These are phyloP conservation scores for Camponotus fellah DNA, from an alignment of 2,888 invertebrate species.

Conservation along the genomic window DNA sequence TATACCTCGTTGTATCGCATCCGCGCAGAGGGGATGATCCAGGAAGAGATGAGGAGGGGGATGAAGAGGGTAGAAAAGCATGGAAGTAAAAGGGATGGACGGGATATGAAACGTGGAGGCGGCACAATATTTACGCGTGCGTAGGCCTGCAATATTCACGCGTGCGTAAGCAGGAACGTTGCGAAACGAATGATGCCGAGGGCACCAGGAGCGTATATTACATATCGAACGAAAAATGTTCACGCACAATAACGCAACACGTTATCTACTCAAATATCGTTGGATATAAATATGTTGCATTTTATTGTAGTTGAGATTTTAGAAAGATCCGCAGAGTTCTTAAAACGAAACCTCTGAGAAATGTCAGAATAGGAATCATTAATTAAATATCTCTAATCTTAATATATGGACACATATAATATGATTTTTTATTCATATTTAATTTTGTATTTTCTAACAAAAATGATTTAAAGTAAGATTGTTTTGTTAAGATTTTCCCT, in stretches of 20 bases:
- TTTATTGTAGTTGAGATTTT: background rate
- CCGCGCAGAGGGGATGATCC: constrained; percentile 48
- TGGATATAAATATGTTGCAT: background rate
- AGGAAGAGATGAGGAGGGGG: background rate
- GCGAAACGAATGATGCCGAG: constrained; percentile 7
- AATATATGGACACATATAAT: too few species aligned
- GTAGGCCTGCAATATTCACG: constrained; percentile 69
- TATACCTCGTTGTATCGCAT: constrained; percentile 60
- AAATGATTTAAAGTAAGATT: background rate
- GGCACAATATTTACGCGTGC: constrained; percentile 66
- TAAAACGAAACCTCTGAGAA: background rate
- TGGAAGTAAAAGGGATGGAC: constrained; percentile 14
- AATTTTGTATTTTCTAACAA: background rate
- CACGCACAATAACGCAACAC: background rate
- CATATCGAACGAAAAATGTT: background rate
- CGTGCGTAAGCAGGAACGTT: constrained; percentile 74
- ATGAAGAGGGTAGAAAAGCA: background rate
- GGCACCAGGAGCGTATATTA: constrained; percentile 29
- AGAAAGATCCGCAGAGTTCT: background rate
- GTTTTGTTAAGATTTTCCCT: background rate
- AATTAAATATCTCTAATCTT: background rate
- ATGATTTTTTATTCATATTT: background rate
- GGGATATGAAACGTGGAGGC: constrained; percentile 64
- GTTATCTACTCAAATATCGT: background rate
- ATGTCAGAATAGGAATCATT: background rate